These are phyloP conservation scores for Ennomos fuscantarius DNA, from an alignment of 2,888 invertebrate species.

Conservation along the genomic window DNA sequence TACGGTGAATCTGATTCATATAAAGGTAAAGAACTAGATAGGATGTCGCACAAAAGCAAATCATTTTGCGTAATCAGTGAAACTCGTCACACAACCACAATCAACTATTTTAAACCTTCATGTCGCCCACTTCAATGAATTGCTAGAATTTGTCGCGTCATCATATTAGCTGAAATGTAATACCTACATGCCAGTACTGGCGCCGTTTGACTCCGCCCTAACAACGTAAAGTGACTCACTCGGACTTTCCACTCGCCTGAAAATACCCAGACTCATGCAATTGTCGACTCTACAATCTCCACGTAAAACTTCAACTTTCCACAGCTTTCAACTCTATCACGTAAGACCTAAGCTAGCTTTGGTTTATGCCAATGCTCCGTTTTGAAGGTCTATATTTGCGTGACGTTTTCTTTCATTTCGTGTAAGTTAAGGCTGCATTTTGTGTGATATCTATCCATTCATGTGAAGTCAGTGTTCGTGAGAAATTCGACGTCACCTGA, in stretches of 20 bases:
- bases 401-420: slow-evolving; percentile 13
- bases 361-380: neutral
- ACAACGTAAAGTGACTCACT: slow-evolving; percentile 30
- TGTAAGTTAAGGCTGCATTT: slow-evolving; percentile 12
- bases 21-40: no score
- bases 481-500: slow-evolving; percentile 37
- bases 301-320: slow-evolving; percentile 4
- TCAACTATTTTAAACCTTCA: neutral
- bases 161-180: slow-evolving; percentile 25
- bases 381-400: slow-evolving; percentile 42
- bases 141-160: slow-evolving; percentile 23
- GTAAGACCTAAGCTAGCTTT: no score
- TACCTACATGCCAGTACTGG: slow-evolving; percentile 28
- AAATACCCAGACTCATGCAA: slow-evolving; percentile 16
- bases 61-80: neutral
- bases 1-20: no score
- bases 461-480: slow-evolving; percentile 36
- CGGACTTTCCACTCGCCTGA: slow-evolving; percentile 32
- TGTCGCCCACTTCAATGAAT: slow-evolving; percentile 4
- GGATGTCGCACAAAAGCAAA: neutral
- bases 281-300: slow-evolving; percentile 7
- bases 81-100: neutral
- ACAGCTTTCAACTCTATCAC: neutral
- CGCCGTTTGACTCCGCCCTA: slow-evolving; percentile 34
- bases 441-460: slow-evolving; percentile 25